Base-by-base conservation (phyloP, 2,113 vertebrate species). In the Neolamprologus cancellatus region DNA sequence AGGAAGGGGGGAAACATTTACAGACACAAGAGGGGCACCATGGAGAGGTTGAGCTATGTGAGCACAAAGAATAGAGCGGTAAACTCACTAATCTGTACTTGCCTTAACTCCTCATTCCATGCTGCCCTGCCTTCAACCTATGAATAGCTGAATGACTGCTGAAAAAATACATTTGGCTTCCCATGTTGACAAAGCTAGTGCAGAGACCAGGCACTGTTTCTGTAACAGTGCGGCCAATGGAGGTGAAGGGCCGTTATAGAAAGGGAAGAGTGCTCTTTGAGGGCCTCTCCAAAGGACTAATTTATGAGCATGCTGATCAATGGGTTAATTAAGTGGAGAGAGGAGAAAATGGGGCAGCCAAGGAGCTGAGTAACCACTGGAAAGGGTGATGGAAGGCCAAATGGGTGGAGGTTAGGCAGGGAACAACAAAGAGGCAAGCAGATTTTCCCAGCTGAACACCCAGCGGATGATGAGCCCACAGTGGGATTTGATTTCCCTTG, bases 221-320 rank as follows among this genome's bases (percentile, higher is more conserved):
- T 82, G 83, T 76, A 81, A 61, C 34, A 34, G 32, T 50, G 82
- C 4, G 14, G 53, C 84, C 78, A 44, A 69, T 59, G 66, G 80
- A n/a, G 86, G 50, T 44, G 69, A 89, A 76, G 50, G 82, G 83
- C 12, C 59, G 30, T 64, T 14, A 74, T 20, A 78, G 54, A 54
- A 57, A 10, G 52, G 41, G 48, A 74, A 64, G 85, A 91, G 90
- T 61, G 78, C 83, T 85, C 88, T 69, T 89, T 78, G 81, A 88
- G 87, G 86, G 91, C 81, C 89, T 92, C 92, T 92, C 91, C 78
- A 54, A 88, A 89, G 88, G 84, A 52, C 92, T 95, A 93, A 95
- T 96, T 95, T 96, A 94, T 94, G 89, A 88, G 92, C 80, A 78
- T 83, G 84, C 84, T 92, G 91, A 96, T 96, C 95, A 96, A 96